These are phyloP conservation scores for Eueremaeus valkanovi DNA, from an alignment of 2,888 invertebrate species.

Conservation along the genomic window DNA sequence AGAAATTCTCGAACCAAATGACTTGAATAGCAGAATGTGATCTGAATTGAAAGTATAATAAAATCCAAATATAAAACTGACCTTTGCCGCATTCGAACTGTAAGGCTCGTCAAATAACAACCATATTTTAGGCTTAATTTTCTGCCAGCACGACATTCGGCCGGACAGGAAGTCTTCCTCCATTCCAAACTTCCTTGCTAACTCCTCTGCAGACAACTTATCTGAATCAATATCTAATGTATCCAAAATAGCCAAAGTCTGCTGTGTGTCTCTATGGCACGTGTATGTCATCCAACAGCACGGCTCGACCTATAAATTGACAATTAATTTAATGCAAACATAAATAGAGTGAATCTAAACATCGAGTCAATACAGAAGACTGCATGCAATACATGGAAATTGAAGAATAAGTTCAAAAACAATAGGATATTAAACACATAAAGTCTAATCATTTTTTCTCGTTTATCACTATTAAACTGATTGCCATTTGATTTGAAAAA, in stretches of 20 bases:
- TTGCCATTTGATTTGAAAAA: no score
- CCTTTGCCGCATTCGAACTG: conserved; percentile 65
- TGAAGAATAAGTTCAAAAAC: no score
- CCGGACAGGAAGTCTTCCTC: conserved; percentile 90
- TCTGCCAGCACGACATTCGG: conserved; percentile 89
- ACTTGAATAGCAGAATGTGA: no score
- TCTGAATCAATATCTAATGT: conserved; percentile 92
- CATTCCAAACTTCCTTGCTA: conserved; percentile 94
- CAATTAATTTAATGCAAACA: no score
- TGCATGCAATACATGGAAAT: no score
- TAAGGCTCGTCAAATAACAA: conserved; percentile 99
- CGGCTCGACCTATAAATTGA: conserved; percentile 88
- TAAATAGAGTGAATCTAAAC: no score
- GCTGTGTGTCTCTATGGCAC: conserved; percentile 96
- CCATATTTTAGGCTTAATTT: conserved; percentile 95
- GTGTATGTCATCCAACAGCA: conserved; percentile 99
- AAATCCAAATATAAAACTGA: conserved; percentile 12
- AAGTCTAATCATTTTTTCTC: no score
- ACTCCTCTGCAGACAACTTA: conserved; percentile 94
- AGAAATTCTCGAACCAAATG: no score
- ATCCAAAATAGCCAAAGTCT: conserved; percentile 95
- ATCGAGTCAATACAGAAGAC: no score
- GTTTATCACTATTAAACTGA: no score
- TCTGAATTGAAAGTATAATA: no score
- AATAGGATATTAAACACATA: no score